phyloP scores from a whole-genome alignment of 2,888 invertebrate genomes.

The Scaptomyza tumidula region DNA sequence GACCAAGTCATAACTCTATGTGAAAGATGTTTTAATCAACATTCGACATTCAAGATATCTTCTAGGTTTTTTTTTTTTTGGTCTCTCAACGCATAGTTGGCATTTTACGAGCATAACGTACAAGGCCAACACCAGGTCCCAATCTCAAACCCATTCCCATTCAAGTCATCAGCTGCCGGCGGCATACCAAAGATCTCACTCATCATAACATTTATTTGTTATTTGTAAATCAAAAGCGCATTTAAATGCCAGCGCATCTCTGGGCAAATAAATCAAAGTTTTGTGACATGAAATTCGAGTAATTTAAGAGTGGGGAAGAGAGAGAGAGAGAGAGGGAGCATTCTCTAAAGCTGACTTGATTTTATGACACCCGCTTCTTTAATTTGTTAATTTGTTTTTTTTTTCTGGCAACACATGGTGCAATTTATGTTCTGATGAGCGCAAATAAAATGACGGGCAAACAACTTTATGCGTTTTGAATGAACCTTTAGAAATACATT shows the following conservation, averaged over 20 bases:
- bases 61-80: slow-evolving; percentile 31
- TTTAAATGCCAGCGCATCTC: slow-evolving; percentile 71
- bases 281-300: slow-evolving; percentile 78
- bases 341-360: slow-evolving; percentile 34
- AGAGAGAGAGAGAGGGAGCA: not conserved
- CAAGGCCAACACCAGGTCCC: slow-evolving; percentile 46
- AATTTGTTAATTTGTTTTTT: slow-evolving; percentile 76
- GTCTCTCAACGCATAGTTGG: slow-evolving; percentile 75
- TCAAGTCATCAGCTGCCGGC: slow-evolving; percentile 62
- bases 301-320: slow-evolving; percentile 44
- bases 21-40: slow-evolving; percentile 74
- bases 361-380: slow-evolving; percentile 79
- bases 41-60: slow-evolving; percentile 28
- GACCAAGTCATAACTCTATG: slow-evolving; percentile 54
- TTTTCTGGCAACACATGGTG: slow-evolving; percentile 65
- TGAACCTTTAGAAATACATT: slow-evolving; percentile 27
- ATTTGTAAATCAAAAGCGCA: slow-evolving; percentile 79
- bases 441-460: slow-evolving; percentile 53
- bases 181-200: slow-evolving; percentile 79
- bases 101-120: slow-evolving; percentile 75
- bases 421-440: slow-evolving; percentile 63
- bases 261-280: slow-evolving; percentile 68
- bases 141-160: slow-evolving; percentile 7
- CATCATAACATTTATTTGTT: slow-evolving; percentile 80
- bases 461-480: slow-evolving; percentile 65